Evolutionary conservation across 2,797 vertebrate species (phyloP), one percentile per base, ranked within the genome.

Genomic region (Malacoctenus gilli): DNA sequence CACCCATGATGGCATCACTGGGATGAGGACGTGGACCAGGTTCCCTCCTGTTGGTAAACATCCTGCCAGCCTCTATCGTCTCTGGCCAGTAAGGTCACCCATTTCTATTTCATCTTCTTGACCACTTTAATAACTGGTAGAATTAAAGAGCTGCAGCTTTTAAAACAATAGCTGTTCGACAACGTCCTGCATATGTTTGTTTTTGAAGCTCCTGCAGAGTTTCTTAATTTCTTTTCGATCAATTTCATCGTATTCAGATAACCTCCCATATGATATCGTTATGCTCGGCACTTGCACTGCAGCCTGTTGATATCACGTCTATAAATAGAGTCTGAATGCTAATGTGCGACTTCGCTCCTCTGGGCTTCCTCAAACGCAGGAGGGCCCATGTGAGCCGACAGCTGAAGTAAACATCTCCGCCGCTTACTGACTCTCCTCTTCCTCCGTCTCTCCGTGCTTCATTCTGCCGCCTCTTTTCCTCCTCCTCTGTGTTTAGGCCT

Each of bases 371-470:
- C 83, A 87, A 57, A 18, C 51, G 72, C 48, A 38, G 57, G 0
- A 23, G 65, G 55, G 39, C 64, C 22, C 15, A 63, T 48, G 39
- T 4, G 13, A 54, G 41, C 57, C 53, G 84, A 86, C 83, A 87
- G 68, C 75, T 58, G 59, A 75, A 60, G 47, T 85, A 88, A 89
- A 89, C 87, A 72, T 39, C 67, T 58, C 55, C 50, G 14, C 62
- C 9, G 15, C 39, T 19, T 59, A 35, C 30, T 18, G 18, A 12
- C 37, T 58, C 58, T 38, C 36, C 35, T 52, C 68, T 19, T 41
- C n/a, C 55, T 12, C 28, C 44, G 9, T 12, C 44, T 30, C 15
- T 6, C 2, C 19, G 10, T 10, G n/a, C 21, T 25, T 9, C 59
- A 9, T n/a, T 28, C 36, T 13, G 44, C 52, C 15, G 28, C 23